Evolutionary conservation across 1,140 invertebrate genomes (phyloP).

Genomic region (Sycobia sp.): DNA sequence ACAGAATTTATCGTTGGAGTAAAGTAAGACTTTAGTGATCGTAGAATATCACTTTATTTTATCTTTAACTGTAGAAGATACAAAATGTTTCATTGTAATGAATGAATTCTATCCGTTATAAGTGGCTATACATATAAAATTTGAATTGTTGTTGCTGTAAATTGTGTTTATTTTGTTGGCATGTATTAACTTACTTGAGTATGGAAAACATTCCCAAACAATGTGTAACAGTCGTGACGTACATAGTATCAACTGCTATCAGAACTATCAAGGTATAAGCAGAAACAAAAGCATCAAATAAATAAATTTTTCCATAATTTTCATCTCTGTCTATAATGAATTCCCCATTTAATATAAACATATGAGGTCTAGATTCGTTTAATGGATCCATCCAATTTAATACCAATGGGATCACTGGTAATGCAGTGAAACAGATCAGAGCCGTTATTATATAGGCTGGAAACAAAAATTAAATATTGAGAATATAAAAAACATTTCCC

Average conservation of each 20-base stretch:
- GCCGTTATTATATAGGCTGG: no score
- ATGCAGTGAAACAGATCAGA: background rate
- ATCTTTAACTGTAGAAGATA: no score
- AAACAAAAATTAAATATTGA: no score
- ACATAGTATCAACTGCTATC: background rate
- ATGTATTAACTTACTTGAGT: background rate
- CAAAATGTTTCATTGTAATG: no score
- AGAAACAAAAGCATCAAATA: background rate
- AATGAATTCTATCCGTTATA: no score
- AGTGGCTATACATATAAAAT: no score
- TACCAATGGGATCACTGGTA: background rate
- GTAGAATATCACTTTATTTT: no score
- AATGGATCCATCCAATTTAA: background rate
- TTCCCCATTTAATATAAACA: background rate
- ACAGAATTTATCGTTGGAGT: no score
- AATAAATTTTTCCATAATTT: background rate
- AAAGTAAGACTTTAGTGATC: no score
- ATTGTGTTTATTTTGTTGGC: no score
- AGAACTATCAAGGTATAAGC: background rate
- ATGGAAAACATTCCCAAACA: background rate
- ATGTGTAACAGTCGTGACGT: background rate
- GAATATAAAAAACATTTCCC: no score
- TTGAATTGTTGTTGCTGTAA: no score
- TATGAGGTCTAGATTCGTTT: background rate
- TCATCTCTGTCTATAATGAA: background rate